These are phyloP conservation scores for Malacoctenus gilli DNA, from an alignment of 2,797 vertebrate genomes.

Conservation along the genomic window DNA sequence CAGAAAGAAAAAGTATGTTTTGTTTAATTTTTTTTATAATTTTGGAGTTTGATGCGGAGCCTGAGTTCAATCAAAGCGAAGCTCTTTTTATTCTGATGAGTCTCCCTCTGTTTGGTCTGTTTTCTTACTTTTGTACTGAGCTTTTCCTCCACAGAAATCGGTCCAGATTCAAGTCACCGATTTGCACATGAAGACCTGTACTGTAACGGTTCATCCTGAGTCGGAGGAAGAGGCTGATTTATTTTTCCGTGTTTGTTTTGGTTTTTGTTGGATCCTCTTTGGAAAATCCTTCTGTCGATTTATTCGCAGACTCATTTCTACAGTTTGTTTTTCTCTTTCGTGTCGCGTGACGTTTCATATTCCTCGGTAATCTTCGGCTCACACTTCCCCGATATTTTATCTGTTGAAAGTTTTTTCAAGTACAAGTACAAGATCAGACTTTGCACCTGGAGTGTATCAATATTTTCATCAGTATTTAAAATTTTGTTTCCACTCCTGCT, in stretches of 20 bases:
- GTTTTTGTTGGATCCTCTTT: too few species aligned
- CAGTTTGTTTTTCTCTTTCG: slow-evolving; percentile 42
- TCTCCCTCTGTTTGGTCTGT: slow-evolving; percentile 12
- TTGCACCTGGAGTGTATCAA: slow-evolving; percentile 30
- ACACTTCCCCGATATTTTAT: too few species aligned
- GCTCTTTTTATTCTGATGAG: slow-evolving; percentile 37
- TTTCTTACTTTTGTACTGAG: slow-evolving; percentile 46
- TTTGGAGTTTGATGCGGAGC: slow-evolving; percentile 34
- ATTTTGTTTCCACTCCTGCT: slow-evolving; percentile 59
- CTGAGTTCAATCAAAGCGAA: slow-evolving; percentile 15
- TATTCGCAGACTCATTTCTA: slow-evolving; percentile 22
- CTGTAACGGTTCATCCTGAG: too few species aligned
- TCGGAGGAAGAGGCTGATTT: too few species aligned
- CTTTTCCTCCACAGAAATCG: slow-evolving; percentile 45
- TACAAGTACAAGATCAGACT: slow-evolving; percentile 7
- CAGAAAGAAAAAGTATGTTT: slow-evolving; percentile 8
- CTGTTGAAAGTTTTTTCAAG: too few species aligned
- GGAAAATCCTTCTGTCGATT: slow-evolving; percentile 27
- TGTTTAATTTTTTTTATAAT: slow-evolving; percentile 31
- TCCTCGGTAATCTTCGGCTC: slow-evolving; percentile 12
- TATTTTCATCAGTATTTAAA: slow-evolving; percentile 37
- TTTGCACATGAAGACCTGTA: slow-evolving; percentile 73
- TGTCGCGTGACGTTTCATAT: not conserved
- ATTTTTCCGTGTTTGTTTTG: too few species aligned
- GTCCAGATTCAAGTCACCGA: slow-evolving; percentile 48